Evolutionary conservation across 2,113 vertebrate species (phyloP).

Genomic region (Plestiodon gilberti): DNA sequence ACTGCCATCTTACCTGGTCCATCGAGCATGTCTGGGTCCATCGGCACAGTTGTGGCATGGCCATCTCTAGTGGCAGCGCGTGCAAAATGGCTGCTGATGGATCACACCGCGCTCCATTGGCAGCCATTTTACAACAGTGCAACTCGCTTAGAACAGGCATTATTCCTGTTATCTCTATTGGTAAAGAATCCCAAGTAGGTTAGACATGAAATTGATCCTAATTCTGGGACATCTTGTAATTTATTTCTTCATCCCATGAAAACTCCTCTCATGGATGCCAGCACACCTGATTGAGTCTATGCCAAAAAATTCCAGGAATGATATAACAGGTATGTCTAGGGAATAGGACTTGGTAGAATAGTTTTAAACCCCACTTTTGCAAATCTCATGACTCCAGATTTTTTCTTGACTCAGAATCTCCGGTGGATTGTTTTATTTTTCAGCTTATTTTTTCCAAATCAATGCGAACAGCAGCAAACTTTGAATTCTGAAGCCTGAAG

Average conservation of each 20-base stretch:
- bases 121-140: too few relatives aligned
- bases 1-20: too few relatives aligned
- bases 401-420: neutral
- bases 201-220: neutral
- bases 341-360: slow-evolving; percentile 6
- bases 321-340: neutral
- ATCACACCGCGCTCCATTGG: too few relatives aligned
- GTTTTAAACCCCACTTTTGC: fast-evolving
- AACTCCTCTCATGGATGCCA: neutral
- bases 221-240: neutral
- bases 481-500: slow-evolving; percentile 42
- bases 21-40: too few relatives aligned
- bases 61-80: too few relatives aligned
- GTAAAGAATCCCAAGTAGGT: neutral
- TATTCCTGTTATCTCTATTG: neutral
- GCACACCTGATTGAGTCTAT: neutral
- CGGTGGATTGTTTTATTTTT: neutral
- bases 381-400: neutral
- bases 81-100: too few relatives aligned
- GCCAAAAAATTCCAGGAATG: neutral
- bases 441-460: slow-evolving; percentile 27
- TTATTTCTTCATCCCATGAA: slow-evolving; percentile 1
- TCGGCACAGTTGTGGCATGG: too few relatives aligned
- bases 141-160: too few relatives aligned
- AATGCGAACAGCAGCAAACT: slow-evolving; percentile 27